Evolutionary conservation across 1,140 invertebrate genomes (phyloP), one percentile per base, ranked within the genome.

Genomic region (Philotrypesis tridentata): DNA sequence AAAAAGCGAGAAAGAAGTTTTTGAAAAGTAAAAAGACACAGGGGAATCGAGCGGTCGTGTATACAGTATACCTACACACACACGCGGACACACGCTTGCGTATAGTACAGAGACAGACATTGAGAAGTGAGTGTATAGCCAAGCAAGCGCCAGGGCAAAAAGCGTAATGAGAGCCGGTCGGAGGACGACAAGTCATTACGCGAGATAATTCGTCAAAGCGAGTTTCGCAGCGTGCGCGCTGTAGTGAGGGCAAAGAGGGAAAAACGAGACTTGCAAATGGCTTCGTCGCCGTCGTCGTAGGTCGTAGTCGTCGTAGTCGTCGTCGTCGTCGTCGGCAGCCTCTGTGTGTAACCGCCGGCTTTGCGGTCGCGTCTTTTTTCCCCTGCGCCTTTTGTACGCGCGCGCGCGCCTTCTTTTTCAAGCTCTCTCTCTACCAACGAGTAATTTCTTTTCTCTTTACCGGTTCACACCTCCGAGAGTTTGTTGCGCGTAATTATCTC

Each of bases 21-120:
- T 37, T 9, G 33, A 37, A 37, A 37, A 37, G 9, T 37, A 9
- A 37, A 37, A 37, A 37, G 33, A 37, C 33, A 37, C 9, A 37
- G 81, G 85, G 80, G 83, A 86, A 82, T 81, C 83, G 80, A 86
- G 78, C 29, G n/a, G 29, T 40, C n/a, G n/a, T 29, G 23, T 29
- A 43, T 68, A n/a, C 33, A 3, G 33, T 9, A 9, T 37, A 37
- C 33, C 33, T 37, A 37, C 48, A 17, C 21, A 7, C 48, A 55
- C 7, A 43, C 33, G 9, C 33, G 33, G 9, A 9, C 33, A 9
- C 33, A 37, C 33, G 9, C 9, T 37, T 9, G 9, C 33, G 9
- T 3, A n/a, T n/a, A n/a, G n/a, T n/a, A n/a, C n/a, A n/a, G n/a
- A n/a, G n/a, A n/a, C n/a, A n/a, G n/a, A n/a, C n/a, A n/a, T n/a